Conservation (phyloP, 2,888 invertebrate species). For the Oscheius myriophilus region DNA sequence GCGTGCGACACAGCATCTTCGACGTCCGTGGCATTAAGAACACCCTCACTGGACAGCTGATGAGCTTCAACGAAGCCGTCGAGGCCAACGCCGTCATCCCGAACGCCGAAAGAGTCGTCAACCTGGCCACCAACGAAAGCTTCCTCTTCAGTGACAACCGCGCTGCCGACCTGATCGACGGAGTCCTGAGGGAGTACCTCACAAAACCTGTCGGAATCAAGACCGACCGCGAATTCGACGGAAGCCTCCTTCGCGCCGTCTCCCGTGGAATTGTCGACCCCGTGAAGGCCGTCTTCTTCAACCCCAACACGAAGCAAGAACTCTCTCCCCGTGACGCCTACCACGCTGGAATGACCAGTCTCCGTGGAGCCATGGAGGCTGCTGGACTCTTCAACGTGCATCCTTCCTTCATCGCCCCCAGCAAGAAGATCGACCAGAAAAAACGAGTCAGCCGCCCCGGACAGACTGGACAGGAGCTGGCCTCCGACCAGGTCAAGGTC, state of each 20-base stretch:
- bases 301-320: slow-evolving; percentile 75
- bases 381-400: slow-evolving; percentile 84
- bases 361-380: slow-evolving; percentile 86
- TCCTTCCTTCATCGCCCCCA: slow-evolving; percentile 64
- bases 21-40: slow-evolving; percentile 89
- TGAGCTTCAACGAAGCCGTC: slow-evolving; percentile 85
- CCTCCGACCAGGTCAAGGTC: slow-evolving; percentile 75
- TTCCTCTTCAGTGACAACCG: slow-evolving; percentile 68
- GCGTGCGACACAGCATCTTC: slow-evolving; percentile 87
- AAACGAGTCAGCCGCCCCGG: slow-evolving; percentile 83
- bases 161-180: slow-evolving; percentile 71
- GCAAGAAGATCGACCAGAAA: slow-evolving; percentile 84
- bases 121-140: slow-evolving; percentile 57
- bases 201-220: slow-evolving; percentile 83
- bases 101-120: slow-evolving; percentile 73
- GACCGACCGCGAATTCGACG: slow-evolving; percentile 79
- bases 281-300: slow-evolving; percentile 78
- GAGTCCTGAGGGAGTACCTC: slow-evolving; percentile 79
- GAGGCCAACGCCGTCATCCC: slow-evolving; percentile 82
- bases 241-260: slow-evolving; percentile 84
- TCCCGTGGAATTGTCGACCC: slow-evolving; percentile 87
- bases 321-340: slow-evolving; percentile 85
- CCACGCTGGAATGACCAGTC: slow-evolving; percentile 84
- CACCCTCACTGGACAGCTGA: slow-evolving; percentile 82
- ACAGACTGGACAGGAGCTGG: slow-evolving; percentile 55